Evolutionary conservation across 2,113 vertebrate species (phyloP).

Genomic region (Collichthys lucidus): DNA sequence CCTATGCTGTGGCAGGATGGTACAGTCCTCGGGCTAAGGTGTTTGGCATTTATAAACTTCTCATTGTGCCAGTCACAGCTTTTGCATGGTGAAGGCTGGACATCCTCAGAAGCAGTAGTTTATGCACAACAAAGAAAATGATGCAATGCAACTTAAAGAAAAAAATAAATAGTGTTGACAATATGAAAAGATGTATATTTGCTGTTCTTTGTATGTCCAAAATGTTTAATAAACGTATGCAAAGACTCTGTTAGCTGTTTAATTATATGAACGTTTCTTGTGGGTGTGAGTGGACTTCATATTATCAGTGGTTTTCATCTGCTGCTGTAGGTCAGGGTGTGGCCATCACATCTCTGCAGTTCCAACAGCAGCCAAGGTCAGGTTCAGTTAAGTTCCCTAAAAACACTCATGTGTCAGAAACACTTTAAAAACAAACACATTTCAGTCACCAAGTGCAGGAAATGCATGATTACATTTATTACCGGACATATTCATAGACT

Average conservation of each 20-base stretch:
- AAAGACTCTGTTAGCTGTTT: background rate
- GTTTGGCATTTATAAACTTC: too few relatives aligned
- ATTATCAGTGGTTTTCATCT: background rate
- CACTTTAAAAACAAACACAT: too few relatives aligned
- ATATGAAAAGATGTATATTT: background rate
- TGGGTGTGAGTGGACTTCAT: background rate
- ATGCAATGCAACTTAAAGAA: background rate
- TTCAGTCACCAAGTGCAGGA: background rate
- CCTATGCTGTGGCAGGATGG: too few relatives aligned
- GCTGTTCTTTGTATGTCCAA: background rate
- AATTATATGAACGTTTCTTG: background rate
- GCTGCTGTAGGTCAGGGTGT: background rate
- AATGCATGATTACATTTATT: background rate
- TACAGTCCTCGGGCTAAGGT: too few relatives aligned
- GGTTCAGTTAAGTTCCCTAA: background rate
- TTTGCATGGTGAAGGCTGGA: background rate
- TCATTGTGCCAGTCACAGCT: background rate
- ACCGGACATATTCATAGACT: background rate
- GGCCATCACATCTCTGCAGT: background rate
- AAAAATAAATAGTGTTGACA: background rate
- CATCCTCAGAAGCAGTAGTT: background rate
- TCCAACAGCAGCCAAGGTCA: background rate
- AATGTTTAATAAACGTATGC: background rate
- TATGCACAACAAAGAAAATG: background rate
- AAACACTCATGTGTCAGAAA: background rate